Evolutionary conservation across 2,888 invertebrate species (phyloP).

Genomic region (Alsophila aescularia): DNA sequence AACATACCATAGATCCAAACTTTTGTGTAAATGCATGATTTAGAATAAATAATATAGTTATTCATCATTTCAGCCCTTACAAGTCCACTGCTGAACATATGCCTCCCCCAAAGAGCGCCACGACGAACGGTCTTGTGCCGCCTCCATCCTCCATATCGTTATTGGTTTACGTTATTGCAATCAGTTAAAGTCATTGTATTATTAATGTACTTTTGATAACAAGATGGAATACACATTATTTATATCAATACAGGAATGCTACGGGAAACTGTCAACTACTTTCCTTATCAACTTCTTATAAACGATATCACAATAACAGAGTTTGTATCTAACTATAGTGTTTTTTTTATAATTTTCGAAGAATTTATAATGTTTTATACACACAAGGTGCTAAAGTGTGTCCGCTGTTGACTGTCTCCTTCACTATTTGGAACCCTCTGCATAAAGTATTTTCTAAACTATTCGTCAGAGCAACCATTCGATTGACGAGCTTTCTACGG

Average conservation of each 20-base stretch:
- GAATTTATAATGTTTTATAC: neutral
- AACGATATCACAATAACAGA: neutral
- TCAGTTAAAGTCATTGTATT: constrained; percentile 39
- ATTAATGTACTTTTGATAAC: constrained; percentile 59
- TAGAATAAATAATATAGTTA: too few relatives aligned
- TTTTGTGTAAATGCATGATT: too few relatives aligned
- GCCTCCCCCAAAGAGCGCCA: too few relatives aligned
- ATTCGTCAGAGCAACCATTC: constrained; percentile 74
- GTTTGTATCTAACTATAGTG: too few relatives aligned
- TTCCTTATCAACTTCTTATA: too few relatives aligned
- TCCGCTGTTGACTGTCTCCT: constrained; percentile 19
- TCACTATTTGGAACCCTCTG: constrained; percentile 68
- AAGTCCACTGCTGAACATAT: too few relatives aligned
- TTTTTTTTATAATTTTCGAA: neutral
- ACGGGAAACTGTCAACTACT: constrained; percentile 34
- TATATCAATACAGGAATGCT: constrained; percentile 31
- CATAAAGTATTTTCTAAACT: constrained; percentile 80
- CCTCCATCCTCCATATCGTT: too few relatives aligned
- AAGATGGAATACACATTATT: constrained; percentile 57
- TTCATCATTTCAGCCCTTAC: too few relatives aligned
- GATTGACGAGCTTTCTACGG: constrained; percentile 63
- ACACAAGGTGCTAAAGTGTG: constrained; percentile 8
- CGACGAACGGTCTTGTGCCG: too few relatives aligned
- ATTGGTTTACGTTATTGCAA: constrained; percentile 13
- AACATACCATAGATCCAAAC: too few relatives aligned